Evolutionary conservation across 2,113 vertebrate genomes (phyloP), one percentile per base, ranked within the genome.

Genomic region (Crotalus viridis): DNA sequence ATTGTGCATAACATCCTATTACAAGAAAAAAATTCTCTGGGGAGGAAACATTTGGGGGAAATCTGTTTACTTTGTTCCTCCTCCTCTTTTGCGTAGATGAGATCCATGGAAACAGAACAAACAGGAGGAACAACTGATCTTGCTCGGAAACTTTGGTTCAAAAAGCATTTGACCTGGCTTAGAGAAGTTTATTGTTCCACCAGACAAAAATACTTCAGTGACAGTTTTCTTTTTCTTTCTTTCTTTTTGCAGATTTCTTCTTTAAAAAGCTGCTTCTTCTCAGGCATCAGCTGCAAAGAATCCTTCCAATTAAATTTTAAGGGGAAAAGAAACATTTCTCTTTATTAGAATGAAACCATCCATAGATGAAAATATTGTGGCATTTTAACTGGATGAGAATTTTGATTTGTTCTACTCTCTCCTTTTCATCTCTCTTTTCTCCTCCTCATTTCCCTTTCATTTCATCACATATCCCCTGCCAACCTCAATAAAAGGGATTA

Each of bases 401-500:
- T 43, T 93, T 54, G 57, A 48, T 64, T 96, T 93, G 91, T 48
- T 85, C 81, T 94, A 57, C 17, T 94, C 51, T 1, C 46, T 69
- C 0, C 74, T 90, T 90, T 85, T 74, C 19, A n/a, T 64, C 0
- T 87, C 91, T 56, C 89, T 85, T 51, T 51, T 46, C 28, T 59
- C 59, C 8, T 89, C 9, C 10, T 51, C 28, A 1, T 15, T 54
- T 48, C 33, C 69, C 21, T 21, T 56, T 64, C 33, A 56, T 43
- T 39, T 22, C 15, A 9, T 52, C 43, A 22, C 22, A 69, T 85
- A 89, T 21, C n/a, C 43, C 15, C 4, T 39, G 24, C 13, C 4
- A 55, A n/a, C 46, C 43, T 91, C 87, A 96, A 96, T 95, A 95
- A 87, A 88, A 96, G 89, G 93, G 95, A 96, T 97, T 97, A 96